Conservation (phyloP, 2,797 vertebrate species). For the Parauchenoglanis ngamensis region DNA sequence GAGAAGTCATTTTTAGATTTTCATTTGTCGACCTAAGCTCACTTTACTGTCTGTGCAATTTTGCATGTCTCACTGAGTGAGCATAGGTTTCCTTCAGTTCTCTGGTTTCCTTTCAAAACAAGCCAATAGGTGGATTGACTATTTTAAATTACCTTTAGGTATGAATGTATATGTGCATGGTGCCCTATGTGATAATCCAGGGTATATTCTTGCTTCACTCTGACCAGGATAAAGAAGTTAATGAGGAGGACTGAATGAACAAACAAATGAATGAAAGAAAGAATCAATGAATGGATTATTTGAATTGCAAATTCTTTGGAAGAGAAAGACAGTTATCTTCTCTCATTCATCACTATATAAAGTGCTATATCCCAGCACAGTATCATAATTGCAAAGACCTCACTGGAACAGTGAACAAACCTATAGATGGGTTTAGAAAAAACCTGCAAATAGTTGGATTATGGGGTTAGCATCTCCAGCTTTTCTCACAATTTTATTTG, state of each 20-base stretch:
- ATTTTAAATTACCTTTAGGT: not conserved
- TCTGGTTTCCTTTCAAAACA: not conserved
- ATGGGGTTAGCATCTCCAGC: not conserved
- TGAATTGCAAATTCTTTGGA: not conserved
- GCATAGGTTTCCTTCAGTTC: not conserved
- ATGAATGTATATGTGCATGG: not conserved
- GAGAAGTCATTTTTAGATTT: not conserved
- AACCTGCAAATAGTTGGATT: not conserved
- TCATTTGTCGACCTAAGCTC: not conserved
- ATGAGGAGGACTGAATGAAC: not conserved
- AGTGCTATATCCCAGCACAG: not conserved
- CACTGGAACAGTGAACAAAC: not conserved
- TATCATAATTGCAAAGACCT: not conserved
- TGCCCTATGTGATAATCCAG: not conserved
- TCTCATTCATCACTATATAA: not conserved
- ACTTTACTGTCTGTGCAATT: not conserved
- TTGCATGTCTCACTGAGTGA: not conserved
- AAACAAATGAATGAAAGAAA: not conserved
- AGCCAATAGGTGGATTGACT: not conserved
- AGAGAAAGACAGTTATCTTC: not conserved
- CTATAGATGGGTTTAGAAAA: too few relatives aligned
- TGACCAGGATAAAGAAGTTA: not conserved
- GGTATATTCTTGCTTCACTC: not conserved
- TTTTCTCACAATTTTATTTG: not conserved
- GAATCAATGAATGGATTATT: not conserved